phyloP scores from a whole-genome alignment of 2,888 invertebrate genomes.

The Heliconius charithonia region DNA sequence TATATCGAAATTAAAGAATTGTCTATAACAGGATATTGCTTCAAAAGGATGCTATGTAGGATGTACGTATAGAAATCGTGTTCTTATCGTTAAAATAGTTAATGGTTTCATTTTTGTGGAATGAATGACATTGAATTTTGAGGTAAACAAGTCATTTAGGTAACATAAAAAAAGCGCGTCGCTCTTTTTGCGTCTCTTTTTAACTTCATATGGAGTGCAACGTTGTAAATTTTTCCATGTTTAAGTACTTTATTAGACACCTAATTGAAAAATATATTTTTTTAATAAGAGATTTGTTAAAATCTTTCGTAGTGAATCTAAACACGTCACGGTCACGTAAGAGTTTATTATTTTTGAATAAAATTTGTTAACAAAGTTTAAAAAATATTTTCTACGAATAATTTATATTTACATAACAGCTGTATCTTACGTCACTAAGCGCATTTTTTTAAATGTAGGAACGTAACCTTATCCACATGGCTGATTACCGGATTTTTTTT shows the following conservation, averaged over 20 bases:
- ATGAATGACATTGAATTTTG: not conserved
- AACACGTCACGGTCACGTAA: constrained; percentile 9
- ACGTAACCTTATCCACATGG: not conserved
- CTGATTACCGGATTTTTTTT: not conserved
- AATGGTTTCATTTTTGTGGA: constrained; percentile 19
- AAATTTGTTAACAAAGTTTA: constrained; percentile 3
- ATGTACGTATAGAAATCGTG: constrained; percentile 34
- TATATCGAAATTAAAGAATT: constrained; percentile 25
- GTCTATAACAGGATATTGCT: constrained; percentile 36
- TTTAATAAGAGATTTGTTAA: not conserved
- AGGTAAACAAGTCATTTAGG: constrained; percentile 7
- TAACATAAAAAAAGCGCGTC: not conserved
- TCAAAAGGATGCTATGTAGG: constrained; percentile 32
- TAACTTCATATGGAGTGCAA: not conserved
- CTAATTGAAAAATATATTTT: too few species aligned
- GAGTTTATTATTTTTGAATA: not conserved
- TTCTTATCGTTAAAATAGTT: constrained; percentile 23
- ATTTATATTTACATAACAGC: not conserved
- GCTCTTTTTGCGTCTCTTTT: constrained; percentile 1
- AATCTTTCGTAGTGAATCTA: not conserved
- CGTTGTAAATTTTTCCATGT: not conserved
- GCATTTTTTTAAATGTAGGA: not conserved
- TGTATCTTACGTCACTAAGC: not conserved
- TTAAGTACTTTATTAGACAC: not conserved
- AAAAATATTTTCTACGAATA: constrained; percentile 3